Conservation (phyloP, 1,140 invertebrate species). For the Bombus impatiens region DNA sequence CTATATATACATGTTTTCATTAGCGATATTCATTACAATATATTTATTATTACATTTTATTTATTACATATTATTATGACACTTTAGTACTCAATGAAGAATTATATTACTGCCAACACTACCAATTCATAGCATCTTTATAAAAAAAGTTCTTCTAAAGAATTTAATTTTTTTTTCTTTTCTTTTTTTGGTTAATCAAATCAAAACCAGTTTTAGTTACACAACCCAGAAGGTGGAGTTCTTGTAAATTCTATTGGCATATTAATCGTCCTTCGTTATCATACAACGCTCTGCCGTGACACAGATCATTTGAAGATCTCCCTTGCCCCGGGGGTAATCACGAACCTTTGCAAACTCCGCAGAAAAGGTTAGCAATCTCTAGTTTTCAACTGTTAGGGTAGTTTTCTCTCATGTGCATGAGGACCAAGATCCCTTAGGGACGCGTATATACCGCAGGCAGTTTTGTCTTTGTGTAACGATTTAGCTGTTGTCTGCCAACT, state of each 20-base stretch:
- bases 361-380: background rate
- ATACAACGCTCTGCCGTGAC: background rate
- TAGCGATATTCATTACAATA: too few species aligned
- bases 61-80: too few species aligned
- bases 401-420: background rate
- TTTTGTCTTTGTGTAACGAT: background rate
- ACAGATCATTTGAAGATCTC: background rate
- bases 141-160: too few species aligned
- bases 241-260: background rate
- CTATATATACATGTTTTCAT: too few species aligned
- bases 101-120: too few species aligned
- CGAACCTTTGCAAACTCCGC: background rate
- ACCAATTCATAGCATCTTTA: too few species aligned
- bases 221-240: background rate
- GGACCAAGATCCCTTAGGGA: background rate
- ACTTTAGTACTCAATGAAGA: too few species aligned
- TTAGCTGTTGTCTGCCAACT: conserved; percentile 12
- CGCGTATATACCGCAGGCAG: background rate
- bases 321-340: background rate
- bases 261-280: background rate
- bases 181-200: background rate
- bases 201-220: too few species aligned
- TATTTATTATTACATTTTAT: too few species aligned
- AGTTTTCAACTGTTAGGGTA: background rate
- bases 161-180: background rate